phyloP scores from a whole-genome alignment of 2,113 vertebrate species.

The Cercocebus atys region DNA sequence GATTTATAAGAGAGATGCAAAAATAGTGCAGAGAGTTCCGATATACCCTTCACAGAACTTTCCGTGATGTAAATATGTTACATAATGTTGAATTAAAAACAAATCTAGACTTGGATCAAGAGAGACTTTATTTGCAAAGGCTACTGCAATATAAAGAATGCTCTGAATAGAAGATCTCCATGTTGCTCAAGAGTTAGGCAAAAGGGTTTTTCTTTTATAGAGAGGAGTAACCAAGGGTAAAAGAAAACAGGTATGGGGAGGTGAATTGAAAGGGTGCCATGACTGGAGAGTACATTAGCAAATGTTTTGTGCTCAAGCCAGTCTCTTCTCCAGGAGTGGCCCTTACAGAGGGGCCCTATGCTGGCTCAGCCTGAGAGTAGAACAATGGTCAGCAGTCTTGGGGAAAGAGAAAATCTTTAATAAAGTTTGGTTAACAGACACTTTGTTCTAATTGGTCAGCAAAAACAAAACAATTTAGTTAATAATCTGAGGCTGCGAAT shows the following conservation, averaged over 20 bases:
- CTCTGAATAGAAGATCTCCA: neutral
- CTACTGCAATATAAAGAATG: too few species aligned
- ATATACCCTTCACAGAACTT: neutral
- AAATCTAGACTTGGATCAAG: neutral
- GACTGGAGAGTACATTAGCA: neutral
- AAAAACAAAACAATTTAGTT: neutral
- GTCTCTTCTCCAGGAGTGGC: neutral
- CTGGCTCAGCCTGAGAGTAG: neutral
- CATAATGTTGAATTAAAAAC: neutral
- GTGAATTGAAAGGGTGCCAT: neutral
- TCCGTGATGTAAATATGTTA: neutral
- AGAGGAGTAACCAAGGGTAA: neutral
- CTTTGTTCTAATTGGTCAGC: neutral
- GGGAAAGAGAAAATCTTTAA: neutral
- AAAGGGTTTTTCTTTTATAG: neutral
- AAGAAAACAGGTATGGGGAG: accelerated
- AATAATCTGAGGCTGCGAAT: neutral
- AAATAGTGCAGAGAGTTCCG: neutral
- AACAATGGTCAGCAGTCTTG: neutral
- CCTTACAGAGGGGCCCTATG: neutral
- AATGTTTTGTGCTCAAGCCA: neutral
- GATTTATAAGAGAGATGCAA: neutral
- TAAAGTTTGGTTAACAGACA: neutral
- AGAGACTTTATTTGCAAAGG: neutral
- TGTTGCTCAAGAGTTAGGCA: neutral